phyloP scores from a whole-genome alignment of 2,888 invertebrate species.

The Agrilus mali region DNA sequence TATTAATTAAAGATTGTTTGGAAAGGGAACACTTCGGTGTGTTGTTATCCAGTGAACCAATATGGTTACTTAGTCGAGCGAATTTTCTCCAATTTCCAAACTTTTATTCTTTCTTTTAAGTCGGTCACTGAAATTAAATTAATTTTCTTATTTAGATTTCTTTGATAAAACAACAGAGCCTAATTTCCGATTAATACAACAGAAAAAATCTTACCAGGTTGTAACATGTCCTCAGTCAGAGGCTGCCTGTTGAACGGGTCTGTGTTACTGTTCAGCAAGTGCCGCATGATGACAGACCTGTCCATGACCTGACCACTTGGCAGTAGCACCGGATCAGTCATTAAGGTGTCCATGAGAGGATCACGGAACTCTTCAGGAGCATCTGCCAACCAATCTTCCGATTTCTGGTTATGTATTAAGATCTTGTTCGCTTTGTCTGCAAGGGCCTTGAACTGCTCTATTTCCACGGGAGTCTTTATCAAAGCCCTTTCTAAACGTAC shows the following conservation, averaged over 20 bases:
- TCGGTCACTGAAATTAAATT: slow-evolving; percentile 52
- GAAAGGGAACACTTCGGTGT: no score
- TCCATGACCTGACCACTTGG: slow-evolving; percentile 90
- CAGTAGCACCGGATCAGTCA: slow-evolving; percentile 88
- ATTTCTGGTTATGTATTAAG: slow-evolving; percentile 67
- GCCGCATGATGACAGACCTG: slow-evolving; percentile 82
- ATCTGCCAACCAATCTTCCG: slow-evolving; percentile 87
- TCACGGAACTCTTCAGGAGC: slow-evolving; percentile 95
- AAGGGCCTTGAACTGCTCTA: slow-evolving; percentile 71
- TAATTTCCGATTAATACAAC: not conserved
- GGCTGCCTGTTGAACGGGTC: slow-evolving; percentile 97
- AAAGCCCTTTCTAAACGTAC: slow-evolving; percentile 64
- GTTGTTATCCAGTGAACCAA: no score
- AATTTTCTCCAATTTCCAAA: slow-evolving; percentile 76
- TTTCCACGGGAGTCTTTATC: slow-evolving; percentile 75
- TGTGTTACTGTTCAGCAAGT: slow-evolving; percentile 88
- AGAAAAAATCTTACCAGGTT: slow-evolving; percentile 52
- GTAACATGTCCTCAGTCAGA: slow-evolving; percentile 85
- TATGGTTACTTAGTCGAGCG: slow-evolving; percentile 26
- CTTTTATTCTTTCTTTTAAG: slow-evolving; percentile 71
- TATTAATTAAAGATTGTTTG: no score
- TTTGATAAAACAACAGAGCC: not conserved
- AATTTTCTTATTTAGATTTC: not conserved
- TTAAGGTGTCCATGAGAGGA: slow-evolving; percentile 93
- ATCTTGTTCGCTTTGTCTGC: slow-evolving; percentile 69